Base-by-base conservation (phyloP, 2,797 vertebrate genomes). In the Carduelis carduelis region DNA sequence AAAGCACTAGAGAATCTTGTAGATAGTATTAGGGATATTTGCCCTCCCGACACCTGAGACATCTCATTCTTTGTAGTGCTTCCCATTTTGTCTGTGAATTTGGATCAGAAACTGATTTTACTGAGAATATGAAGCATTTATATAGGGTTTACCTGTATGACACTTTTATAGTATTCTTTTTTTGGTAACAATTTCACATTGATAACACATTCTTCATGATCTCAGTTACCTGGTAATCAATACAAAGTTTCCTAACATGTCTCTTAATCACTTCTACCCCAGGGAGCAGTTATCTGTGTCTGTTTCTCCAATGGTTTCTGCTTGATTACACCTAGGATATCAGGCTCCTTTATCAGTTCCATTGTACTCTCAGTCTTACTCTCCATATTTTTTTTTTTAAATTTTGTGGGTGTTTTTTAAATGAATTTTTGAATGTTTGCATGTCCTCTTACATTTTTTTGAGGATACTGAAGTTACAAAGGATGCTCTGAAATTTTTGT, bases 321-420 rank as follows among this genome's bases (percentile, higher is more conserved):
- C 37, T 39, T 39, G 14, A 39, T 30, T 39, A 30, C 12, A 13
- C 37, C 37, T 21, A 30, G 21, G 27, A 41, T 41, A 60, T 21
- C 37, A 30, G 37, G 37, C 37, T 60, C 27, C 37, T 30, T 41
- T 60, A 41, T 60, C 27, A 3, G 9, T 60, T 60, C 19, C 13
- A 21, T 41, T 60, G 59, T 39, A 14, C 37, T 28, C 34, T 59
- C 35, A 28, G 26, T 39, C 19, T 41, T 60, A 41, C 27, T 60
- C 9, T 41, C 27, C 26, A 39, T 28, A 60, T 60, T 30, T 66
- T 30, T 71, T 46, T 35, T 7, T 55, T 43, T 83, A 12, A 37
- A 12, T 21, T 44, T 43, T 64, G 24, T 55, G 11, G 6, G 1
- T 30, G 24, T 6, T 57, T 37, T 56, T 70, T 0, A 0, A 12